Base-by-base conservation (phyloP, 2,113 vertebrate species). In the Corythornis cristatus region DNA sequence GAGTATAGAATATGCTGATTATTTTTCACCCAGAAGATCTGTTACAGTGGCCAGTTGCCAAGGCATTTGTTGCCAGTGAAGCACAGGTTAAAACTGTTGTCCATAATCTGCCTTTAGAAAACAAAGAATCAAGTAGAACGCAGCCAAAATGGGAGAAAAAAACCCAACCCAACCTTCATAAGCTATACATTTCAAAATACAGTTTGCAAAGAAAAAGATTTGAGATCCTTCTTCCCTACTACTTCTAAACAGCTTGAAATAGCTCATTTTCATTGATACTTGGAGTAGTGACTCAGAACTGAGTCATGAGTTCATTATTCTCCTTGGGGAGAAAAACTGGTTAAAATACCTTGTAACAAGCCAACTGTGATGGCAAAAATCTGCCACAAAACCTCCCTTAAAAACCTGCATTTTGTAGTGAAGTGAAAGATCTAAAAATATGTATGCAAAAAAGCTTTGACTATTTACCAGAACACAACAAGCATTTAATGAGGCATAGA, bases 1-100 rank as follows among this genome's bases (percentile, higher is more conserved):
- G 51, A 40, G 18, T 74, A 72, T 23, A 65, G 70, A 88, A 94
- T 75, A 83, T 23, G 60, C 48, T 61, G 73, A 51, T 51, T 26
- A 51, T 51, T 51, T 51, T 51, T 88, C 88, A 83, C 86, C 40
- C 90, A 86, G 72, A 86, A 94, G 95, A 93, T 92, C 95, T 96
- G 93, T 88, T 75, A 35, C 48, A 78, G 71, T 78, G 95, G 86
- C 83, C 48, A 78, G 29, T 7, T 81, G 76, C 95, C 96, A 96
- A 91, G 26, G 40, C 48, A 48, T 56, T 95, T 71, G n/a, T 25
- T 88, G 60, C 68, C 57, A 72, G 57, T 29, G 68, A 95, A 86
- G 56, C 68, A 86, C 33, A 91, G 91, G 93, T 96, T 91, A 91
- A 92, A 91, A 85, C 14, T 91, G 75, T 29, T 85, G 70, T 89